Percentiles rank a stretch among this genome's conserved stretches.
Conservation (phyloP, 2,888 invertebrate genomes). For the Scaptomyza caliginosa region DNA sequence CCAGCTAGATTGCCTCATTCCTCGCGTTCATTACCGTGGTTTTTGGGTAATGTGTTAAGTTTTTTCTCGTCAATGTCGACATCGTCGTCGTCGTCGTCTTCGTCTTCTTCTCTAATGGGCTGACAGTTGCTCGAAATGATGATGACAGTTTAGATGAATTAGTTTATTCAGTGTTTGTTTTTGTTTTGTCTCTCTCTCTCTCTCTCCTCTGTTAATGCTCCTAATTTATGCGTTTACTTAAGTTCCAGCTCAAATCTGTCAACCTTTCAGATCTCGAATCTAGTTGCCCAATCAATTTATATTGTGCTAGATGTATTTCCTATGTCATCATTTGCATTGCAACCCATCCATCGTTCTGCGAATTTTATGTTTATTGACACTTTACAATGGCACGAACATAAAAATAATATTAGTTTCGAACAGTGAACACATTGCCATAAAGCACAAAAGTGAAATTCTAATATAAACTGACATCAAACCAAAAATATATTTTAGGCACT, state of each 20-base stretch:
- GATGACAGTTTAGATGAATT: conserved; percentile 79
- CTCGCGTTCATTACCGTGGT: neutral
- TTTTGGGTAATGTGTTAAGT: conserved; percentile 67
- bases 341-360: neutral
- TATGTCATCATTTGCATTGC: conserved; percentile 25
- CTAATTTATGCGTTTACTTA: conserved; percentile 69
- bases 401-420: conserved; percentile 50
- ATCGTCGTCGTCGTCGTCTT: conserved; percentile 19
- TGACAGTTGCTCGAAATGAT: conserved; percentile 80
- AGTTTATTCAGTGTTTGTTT: conserved; percentile 59
- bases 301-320: conserved; percentile 5
- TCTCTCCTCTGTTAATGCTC: conserved; percentile 66
- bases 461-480: conserved; percentile 53
- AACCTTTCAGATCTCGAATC: neutral
- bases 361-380: conserved; percentile 54
- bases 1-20: conserved; percentile 8
- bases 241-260: neutral
- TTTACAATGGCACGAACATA: conserved; percentile 41
- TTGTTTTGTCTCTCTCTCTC: too few species aligned
- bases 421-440: conserved; percentile 2
- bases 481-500: conserved; percentile 37
- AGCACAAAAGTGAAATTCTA: conserved; percentile 1
- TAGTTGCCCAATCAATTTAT: conserved; percentile 14
- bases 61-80: conserved; percentile 73
- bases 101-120: conserved; percentile 62